Evolutionary conservation across 2,888 invertebrate species (phyloP), one percentile per base, ranked within the genome.

Genomic region (Melieria omissa): DNA sequence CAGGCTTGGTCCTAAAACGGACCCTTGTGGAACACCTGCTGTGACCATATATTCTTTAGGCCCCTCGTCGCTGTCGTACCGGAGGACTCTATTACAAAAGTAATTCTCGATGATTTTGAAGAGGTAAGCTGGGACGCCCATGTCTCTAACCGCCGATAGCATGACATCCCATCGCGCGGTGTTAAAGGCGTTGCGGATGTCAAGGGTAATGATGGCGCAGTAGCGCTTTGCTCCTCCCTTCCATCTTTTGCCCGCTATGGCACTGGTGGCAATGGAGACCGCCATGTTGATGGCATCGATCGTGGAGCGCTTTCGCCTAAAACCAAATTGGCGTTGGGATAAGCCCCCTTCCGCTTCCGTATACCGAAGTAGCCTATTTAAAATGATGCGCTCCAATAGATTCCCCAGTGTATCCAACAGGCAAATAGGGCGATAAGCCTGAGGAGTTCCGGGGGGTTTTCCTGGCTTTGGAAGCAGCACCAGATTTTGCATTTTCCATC

Each of bases 31-130:
- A 29, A 29, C 29, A 3, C 29, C 29, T 3, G 54, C 54, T 7
- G 73, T 61, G 4, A 69, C 52, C 1, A 9, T 67, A 9, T 73
- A 70, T 8, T 1, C 2, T 12, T 49, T 66, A 3, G 9, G 12
- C 3, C 70, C 75, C 2, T 55, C 68, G 8, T 9, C 47, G 0
- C 61, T 72, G n/a, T 72, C 72, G 14, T 74, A 70, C 1, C 63
- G 4, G 10, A 70, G 67, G 1, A 60, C n/a, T 65, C 46, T 70
- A 14, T 73, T 29, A 10, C 49, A 10, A 12, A 71, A 54, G 9
- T 66, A 73, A 42, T 61, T 54, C 9, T 4, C 9, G 1, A 73
- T 67, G 1, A 66, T 64, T 3, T 64, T 14, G 0, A 58, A 4
- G 12, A 72, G 3, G 54, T 71, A 71, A 5, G 4, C 5, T 10